Evolutionary conservation across 2,888 invertebrate species (phyloP), one percentile per base, ranked within the genome.

Genomic region (Ypsolopha sequella): DNA sequence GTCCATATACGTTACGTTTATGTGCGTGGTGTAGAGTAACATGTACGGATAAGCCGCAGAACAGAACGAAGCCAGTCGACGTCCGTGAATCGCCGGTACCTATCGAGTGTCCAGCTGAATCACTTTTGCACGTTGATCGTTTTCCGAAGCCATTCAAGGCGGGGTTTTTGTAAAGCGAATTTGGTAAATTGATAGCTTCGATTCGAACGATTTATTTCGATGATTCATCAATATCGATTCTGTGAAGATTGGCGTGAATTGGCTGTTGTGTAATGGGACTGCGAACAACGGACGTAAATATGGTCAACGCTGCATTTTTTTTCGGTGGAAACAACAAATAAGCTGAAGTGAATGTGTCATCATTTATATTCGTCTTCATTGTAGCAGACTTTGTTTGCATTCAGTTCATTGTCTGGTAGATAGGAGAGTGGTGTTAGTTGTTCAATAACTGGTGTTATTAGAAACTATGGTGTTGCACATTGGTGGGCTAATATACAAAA

Each of bases 141-240:
- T 45, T 11, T n/a, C 33, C 62, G 67, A 73, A 74, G 70, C 73
- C 72, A 68, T 77, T 71, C 71, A 68, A 68, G 68, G 68, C 64
- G 61, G 24, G 59, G 70, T 66, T 73, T 73, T 73, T 69, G 70
- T 66, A 63, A 66, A 66, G 60, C 59, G 63, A 60, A 58, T 60
- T 54, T 59, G 64, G 67, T 62, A 68, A 65, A 65, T 68, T 66
- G 72, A 77, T 75, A 70, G 58, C 65, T 60, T 66, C 67, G 64
- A 66, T 60, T 62, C 60, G 67, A 71, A 73, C 69, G 64, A 72
- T 72, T 69, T 62, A 65, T 60, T 56, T 58, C 60, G 71, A 72
- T 82, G 82, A 81, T 63, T 80, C 81, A 80, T 65, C 58, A 57
- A 36, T 8, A 47, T 55, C 57, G 57, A 60, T 73, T 73, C 68